Percentiles rank a stretch among this genome's conserved stretches.
Conservation (phyloP, 2,888 invertebrate species). For the Cinara cedri region DNA sequence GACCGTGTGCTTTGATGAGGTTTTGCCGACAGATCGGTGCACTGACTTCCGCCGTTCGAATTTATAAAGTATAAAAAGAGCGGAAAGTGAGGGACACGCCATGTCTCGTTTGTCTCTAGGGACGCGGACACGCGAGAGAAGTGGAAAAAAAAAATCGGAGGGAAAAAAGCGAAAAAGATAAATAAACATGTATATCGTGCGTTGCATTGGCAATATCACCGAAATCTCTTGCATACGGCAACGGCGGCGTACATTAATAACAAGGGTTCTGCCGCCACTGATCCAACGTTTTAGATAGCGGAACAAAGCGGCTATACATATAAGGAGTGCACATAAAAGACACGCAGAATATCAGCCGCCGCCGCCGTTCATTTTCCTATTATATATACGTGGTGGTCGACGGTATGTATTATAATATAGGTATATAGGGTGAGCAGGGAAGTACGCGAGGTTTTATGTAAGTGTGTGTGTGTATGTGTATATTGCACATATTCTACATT, state of each 20-base stretch:
- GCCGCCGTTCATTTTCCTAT: not conserved
- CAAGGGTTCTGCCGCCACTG: conserved; percentile 39
- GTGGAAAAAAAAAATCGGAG: not conserved
- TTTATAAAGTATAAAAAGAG: not conserved
- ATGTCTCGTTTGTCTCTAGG: conserved; percentile 12
- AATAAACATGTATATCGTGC: conserved; percentile 33
- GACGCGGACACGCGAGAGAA: not conserved
- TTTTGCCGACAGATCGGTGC: conserved; percentile 42
- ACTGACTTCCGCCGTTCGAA: conserved; percentile 5
- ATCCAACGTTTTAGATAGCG: conserved; percentile 57
- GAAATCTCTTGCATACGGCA: conserved; percentile 34
- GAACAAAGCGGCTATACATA: conserved; percentile 36
- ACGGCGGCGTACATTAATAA: conserved; percentile 45
- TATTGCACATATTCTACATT: too few species aligned
- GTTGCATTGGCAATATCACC: conserved; percentile 52
- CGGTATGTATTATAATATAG: too few species aligned
- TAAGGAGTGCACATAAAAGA: conserved; percentile 36
- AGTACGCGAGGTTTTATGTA: too few species aligned
- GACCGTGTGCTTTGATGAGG: conserved; percentile 39
- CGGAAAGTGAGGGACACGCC: not conserved
- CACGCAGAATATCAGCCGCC: conserved; percentile 31
- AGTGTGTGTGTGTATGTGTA: not conserved
- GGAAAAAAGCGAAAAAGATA: not conserved
- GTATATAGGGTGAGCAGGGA: not conserved
- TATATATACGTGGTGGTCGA: not conserved